A percentile compares a stretch with the other conserved stretches of the same genome.
These are phyloP conservation scores for Catharus ustulatus DNA, from an alignment of 2,797 vertebrate species.

Conservation along the genomic window DNA sequence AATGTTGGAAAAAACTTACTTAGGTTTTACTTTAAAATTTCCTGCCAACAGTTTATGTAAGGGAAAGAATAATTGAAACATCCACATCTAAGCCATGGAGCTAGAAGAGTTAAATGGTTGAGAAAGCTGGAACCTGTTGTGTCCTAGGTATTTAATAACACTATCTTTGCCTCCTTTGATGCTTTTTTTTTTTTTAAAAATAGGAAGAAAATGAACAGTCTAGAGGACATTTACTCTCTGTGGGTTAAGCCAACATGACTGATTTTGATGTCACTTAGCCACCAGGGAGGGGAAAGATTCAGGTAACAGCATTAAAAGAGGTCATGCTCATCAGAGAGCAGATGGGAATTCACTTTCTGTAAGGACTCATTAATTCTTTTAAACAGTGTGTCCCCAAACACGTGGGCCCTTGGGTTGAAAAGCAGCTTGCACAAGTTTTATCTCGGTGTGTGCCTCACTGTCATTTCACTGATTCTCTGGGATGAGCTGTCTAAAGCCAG, in stretches of 20 bases:
- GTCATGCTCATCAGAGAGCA: conserved; percentile 34
- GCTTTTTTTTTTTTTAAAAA: background rate
- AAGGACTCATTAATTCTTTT: conserved; percentile 53
- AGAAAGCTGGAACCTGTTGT: background rate
- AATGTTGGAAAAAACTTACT: background rate
- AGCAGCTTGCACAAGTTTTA: background rate
- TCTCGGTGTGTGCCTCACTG: background rate
- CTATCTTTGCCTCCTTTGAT: background rate
- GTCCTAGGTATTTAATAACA: background rate
- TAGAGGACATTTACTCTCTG: conserved; percentile 42
- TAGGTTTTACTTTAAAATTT: background rate
- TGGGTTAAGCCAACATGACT: conserved; percentile 23
- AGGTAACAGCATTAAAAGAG: conserved; percentile 23
- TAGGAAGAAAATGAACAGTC: background rate
- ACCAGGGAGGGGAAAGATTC: conserved; percentile 24
- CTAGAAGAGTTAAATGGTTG: background rate
- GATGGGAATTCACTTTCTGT: background rate
- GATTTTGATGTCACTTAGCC: conserved; percentile 51
- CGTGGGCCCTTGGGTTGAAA: background rate
- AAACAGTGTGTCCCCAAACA: background rate
- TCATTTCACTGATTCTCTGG: background rate
- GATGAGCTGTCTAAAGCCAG: background rate
- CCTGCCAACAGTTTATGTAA: background rate
- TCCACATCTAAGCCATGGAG: background rate
- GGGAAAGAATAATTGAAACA: background rate